Base-by-base conservation (phyloP, 2,113 vertebrate species). In the Lontra canadensis region DNA sequence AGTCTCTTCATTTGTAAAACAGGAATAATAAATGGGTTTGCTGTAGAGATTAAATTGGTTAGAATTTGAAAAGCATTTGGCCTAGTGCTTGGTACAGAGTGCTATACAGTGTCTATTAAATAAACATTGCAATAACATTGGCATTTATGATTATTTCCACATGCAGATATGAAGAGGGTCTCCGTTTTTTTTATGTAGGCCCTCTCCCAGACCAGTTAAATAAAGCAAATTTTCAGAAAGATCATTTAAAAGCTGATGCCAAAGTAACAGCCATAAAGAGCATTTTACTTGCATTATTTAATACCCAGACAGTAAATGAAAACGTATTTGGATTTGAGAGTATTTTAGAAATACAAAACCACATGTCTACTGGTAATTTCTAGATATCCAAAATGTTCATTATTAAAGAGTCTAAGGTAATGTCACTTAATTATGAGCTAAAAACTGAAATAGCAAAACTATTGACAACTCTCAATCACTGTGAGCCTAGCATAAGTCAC, bases 221-320 rank as follows among this genome's bases (percentile, higher is more conserved):
- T 90, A 88, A 93, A 97, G 67, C 21, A 71, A 90, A n/a, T 29
- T 71, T 87, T 90, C 73, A 94, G 52, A 95, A 96, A 81, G 29
- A 65, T 36, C 44, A 91, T 97, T 95, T 61, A 92, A 94, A 91
- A 36, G 39, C 7, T 86, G 52, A 97, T 90, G 39, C 71, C 52
- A 9, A 18, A 42, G 21, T 89, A 96, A 90, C 0, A 25, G 67
- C 63, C 42, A 25, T 47, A 42, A 39, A 21, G 8, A 39, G 20
- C 71, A 90, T 42, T 76, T 76, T 20, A 85, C 7, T 12, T 96
- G 12, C 42, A 76, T 94, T 76, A 86, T 36, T 93, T 89, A 90
- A 17, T 55, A 82, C 44, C 42, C 67, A 80, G 69, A 80, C 23
- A 74, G 59, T 34, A 76, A 92, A 67, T 49, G 59, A 96, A 89